Base-by-base conservation (phyloP, 2,113 vertebrate species). In the Brachyhypopomus gauderio region DNA sequence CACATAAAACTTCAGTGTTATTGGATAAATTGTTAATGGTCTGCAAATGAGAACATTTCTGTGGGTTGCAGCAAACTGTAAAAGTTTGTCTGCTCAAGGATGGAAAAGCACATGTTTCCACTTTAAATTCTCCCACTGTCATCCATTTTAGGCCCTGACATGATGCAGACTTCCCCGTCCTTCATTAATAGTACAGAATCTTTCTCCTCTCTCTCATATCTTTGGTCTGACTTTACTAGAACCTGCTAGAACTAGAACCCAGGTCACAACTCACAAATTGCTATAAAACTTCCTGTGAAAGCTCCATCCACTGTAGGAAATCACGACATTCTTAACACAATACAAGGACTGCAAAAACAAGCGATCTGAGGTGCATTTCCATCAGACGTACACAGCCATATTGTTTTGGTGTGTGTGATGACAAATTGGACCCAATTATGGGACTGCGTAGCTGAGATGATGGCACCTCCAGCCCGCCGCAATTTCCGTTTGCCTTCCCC, bases 401-500 rank as follows among this genome's bases (percentile, higher is more conserved):
- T 84, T 62, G 34, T 60, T 82, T 79, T 72, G 23, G 27, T 75
- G 73, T 64, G 22, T 30, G 9, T 72, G 16, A 3, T 75, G 72
- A 83, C 55, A 86, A 83, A 88, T 75, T 83, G 83, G 27, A 75
- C 64, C 75, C 72, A 85, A 85, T 87, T 86, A 85, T 20, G 19
- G 77, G 64, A 77, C 72, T 72, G 41, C 66, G 77, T 34, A 79
- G 74, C 4, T 27, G 74, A 80, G 63, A 78, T 55, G 72, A 84
- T 77, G 70, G 72, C 72, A 66, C 83, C 78, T 71, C 75, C 78
- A 62, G 72, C 75, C 74, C 48, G 76, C 23, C 60, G 75, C 67
- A 80, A 69, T 78, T 78, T 72, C 69, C 77, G 67, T 67, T 52
- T 16, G 52, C 41, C 30, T 23, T 41, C 69, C 71, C 66, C n/a